Evolutionary conservation across 2,888 invertebrate genomes (phyloP).

Genomic region (Eupithecia inturbata): DNA sequence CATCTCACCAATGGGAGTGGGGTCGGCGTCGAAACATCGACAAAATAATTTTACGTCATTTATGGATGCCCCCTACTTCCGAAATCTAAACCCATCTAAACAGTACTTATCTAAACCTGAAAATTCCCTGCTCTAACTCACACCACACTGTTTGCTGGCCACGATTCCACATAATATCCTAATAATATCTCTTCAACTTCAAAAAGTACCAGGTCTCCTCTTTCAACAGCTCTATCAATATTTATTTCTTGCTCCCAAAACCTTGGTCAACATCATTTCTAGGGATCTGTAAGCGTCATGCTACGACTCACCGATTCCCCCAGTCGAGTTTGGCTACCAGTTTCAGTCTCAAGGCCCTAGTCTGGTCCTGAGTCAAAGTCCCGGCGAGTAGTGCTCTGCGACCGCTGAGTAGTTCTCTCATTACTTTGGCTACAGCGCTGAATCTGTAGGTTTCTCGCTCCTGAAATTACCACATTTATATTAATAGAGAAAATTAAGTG

Average conservation of each 20-base stretch:
- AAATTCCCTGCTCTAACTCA: neutral
- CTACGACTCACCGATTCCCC: constrained; percentile 94
- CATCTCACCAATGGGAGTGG: too few relatives aligned
- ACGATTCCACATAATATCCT: neutral
- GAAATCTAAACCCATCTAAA: neutral
- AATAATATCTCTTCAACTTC: neutral
- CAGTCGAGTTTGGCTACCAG: constrained; percentile 97
- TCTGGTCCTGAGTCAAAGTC: constrained; percentile 96
- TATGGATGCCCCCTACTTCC: too few relatives aligned
- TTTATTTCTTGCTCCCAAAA: neutral
- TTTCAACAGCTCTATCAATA: neutral
- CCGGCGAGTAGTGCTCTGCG: constrained; percentile 93
- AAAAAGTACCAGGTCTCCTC: neutral
- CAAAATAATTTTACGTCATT: too few relatives aligned
- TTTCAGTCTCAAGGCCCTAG: constrained; percentile 91
- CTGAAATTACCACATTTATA: constrained; percentile 71
- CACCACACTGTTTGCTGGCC: neutral
- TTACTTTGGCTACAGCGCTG: constrained; percentile 93
- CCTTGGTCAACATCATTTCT: neutral
- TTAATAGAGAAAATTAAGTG: neutral
- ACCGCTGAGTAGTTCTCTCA: constrained; percentile 94
- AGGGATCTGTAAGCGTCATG: neutral
- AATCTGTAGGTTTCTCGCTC: constrained; percentile 93
- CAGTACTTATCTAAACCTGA: too few relatives aligned
- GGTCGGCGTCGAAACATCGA: too few relatives aligned